These are phyloP conservation scores for Caranx melampygus DNA, from an alignment of 2,113 vertebrate genomes.

Conservation along the genomic window DNA sequence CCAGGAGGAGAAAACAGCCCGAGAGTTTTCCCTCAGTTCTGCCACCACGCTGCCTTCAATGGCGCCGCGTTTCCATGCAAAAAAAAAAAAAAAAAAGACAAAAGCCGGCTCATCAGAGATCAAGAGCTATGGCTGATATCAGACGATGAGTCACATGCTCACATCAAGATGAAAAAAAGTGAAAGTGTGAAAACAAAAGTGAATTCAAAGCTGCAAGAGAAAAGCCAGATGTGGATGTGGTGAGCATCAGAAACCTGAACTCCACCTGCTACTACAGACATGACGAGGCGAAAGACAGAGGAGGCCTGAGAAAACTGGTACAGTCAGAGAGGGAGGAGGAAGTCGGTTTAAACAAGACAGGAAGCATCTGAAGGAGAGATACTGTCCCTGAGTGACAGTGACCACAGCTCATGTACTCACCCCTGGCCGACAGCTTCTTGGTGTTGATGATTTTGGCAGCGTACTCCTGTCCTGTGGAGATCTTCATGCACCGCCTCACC, in stretches of 20 bases:
- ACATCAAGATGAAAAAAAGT: not conserved
- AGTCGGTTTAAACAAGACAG: not conserved
- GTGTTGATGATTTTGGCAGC: constrained; percentile 99
- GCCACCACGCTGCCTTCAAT: not conserved
- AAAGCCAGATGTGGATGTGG: not conserved
- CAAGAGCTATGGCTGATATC: not conserved
- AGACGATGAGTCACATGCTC: constrained; percentile 29
- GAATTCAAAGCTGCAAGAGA: not conserved
- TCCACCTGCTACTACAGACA: not conserved
- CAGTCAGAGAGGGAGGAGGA: constrained; percentile 6
- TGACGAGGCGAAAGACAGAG: accelerated
- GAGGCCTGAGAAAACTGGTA: not conserved
- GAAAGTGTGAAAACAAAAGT: not conserved
- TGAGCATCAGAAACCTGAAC: not conserved
- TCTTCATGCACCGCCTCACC: constrained; percentile 97
- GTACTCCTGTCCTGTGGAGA: constrained; percentile 94
- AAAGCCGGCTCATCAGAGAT: constrained; percentile 20
- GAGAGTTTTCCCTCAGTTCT: not conserved
- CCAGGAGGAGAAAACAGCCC: accelerated
- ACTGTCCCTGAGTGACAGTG: not conserved
- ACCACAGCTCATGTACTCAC: constrained; percentile 80
- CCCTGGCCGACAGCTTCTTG: constrained; percentile 96
- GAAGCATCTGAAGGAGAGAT: not conserved
- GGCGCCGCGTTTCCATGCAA: not conserved
- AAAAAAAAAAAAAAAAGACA: no score